phyloP scores from a whole-genome alignment of 2,888 invertebrate genomes.

The Patella ulyssiponensis region DNA sequence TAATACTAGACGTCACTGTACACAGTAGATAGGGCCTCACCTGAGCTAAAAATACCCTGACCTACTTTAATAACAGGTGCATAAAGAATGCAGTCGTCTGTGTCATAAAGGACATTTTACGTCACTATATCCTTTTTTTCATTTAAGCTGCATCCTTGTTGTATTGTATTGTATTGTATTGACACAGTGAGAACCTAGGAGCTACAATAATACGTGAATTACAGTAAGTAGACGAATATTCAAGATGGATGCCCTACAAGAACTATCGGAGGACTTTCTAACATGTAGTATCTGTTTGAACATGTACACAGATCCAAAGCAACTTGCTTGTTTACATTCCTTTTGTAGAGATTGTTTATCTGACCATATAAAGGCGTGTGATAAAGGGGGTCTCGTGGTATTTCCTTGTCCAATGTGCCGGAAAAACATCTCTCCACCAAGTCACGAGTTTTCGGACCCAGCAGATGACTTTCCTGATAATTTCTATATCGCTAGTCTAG shows the following conservation, averaged over 20 bases:
- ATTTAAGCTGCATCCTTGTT: too few relatives aligned
- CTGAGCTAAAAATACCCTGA: too few relatives aligned
- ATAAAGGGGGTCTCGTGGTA: constrained; percentile 39
- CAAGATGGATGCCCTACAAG: constrained; percentile 19
- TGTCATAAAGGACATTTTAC: too few relatives aligned
- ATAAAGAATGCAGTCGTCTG: too few relatives aligned
- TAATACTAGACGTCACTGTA: too few relatives aligned
- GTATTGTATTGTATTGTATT: too few relatives aligned
- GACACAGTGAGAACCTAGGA: too few relatives aligned
- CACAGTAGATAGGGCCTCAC: too few relatives aligned
- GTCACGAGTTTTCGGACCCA: constrained; percentile 41
- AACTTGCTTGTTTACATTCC: constrained; percentile 48
- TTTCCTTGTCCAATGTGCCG: constrained; percentile 49
- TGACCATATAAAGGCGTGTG: constrained; percentile 43
- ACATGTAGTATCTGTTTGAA: constrained; percentile 48
- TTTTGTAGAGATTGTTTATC: constrained; percentile 50
- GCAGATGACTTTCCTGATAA: constrained; percentile 43
- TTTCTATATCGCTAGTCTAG: constrained; percentile 45
- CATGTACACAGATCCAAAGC: constrained; percentile 43
- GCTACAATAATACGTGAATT: neutral
- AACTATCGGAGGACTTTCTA: constrained; percentile 36
- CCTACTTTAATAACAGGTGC: too few relatives aligned
- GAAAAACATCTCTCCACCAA: constrained; percentile 42
- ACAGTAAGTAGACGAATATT: neutral
- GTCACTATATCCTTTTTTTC: too few relatives aligned